Evolutionary conservation across 2,113 vertebrate genomes (phyloP), one percentile per base, ranked within the genome.

Genomic region (Lasiurus cinereus): DNA sequence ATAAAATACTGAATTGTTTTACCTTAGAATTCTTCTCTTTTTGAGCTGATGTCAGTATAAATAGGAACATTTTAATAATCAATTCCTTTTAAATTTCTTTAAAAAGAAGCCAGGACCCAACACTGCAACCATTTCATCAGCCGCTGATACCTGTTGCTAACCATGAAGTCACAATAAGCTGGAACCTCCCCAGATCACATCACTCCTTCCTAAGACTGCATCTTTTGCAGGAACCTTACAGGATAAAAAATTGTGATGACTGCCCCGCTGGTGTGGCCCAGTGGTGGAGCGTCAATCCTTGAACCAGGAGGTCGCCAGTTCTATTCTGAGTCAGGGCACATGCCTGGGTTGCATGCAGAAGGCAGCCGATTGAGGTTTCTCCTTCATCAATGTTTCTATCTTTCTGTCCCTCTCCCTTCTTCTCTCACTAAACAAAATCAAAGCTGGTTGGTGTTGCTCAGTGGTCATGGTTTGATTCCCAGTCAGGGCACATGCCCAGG

Each of bases 131-230:
- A 67, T 59, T 83, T 80, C 74, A 15, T 27, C 46, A 64, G 43
- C 59, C 50, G 29, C 31, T 18, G 52, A 18, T 36, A n/a, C 73
- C 67, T 79, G 91, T 95, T 96, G 90, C 95, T 96, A 96, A 66
- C 76, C 50, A 33, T 90, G 96, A 97, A 86, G 93, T 97, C 97
- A 97, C 12, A 96, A 94, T 94, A 76, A 50, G 48, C 59, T n/a
- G 73, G 95, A 96, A 94, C 29, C 52, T 77, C 3, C 66, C 69
- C 5, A 27, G 72, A 27, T 5, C 46, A 70, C 69, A 43, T 48
- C 67, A 56, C 21, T 56, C 83, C 73, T 76, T 86, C 78, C 90
- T 12, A 72, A 88, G 31, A 13, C 48, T 21, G 21, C 1, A 21
- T 27, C 52, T 74, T 91, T 79, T 66, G 62, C 59, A 78, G 22